These are phyloP conservation scores for Limnephilus marmoratus DNA, from an alignment of 2,888 invertebrate genomes.

Conservation along the genomic window DNA sequence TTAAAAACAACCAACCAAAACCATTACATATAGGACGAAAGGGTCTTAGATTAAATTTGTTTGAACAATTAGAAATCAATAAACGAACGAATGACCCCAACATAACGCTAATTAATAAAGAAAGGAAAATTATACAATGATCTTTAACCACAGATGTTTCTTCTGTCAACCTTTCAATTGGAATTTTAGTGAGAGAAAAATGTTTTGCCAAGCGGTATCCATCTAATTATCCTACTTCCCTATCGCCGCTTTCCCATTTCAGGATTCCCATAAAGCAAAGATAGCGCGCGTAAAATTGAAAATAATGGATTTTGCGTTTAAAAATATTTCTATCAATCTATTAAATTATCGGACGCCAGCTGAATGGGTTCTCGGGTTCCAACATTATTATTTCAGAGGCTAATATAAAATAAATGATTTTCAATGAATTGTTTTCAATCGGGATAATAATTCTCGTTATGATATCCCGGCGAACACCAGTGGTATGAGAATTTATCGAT, in stretches of 20 bases:
- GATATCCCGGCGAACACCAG: not conserved
- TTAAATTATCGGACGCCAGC: not conserved
- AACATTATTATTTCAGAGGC: not conserved
- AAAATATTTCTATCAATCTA: not conserved
- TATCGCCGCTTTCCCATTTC: not conserved
- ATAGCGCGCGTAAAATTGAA: slow-evolving; percentile 2
- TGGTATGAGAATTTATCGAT: not conserved
- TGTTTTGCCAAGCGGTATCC: not conserved
- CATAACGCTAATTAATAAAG: too few species aligned
- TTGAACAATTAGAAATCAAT: too few species aligned
- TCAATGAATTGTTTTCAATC: not conserved
- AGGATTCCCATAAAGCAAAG: not conserved
- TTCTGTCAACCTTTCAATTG: too few species aligned
- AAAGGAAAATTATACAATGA: too few species aligned
- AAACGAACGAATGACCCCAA: too few species aligned
- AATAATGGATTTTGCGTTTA: not conserved
- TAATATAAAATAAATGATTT: not conserved
- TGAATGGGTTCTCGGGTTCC: not conserved
- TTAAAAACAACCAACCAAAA: too few species aligned
- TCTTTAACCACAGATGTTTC: too few species aligned
- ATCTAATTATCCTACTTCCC: not conserved
- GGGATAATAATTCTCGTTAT: not conserved
- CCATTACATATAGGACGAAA: too few species aligned
- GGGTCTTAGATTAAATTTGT: too few species aligned
- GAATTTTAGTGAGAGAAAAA: not conserved